These are phyloP conservation scores for Ceratotherium simum DNA, from an alignment of 2,113 vertebrate species.

Conservation along the genomic window DNA sequence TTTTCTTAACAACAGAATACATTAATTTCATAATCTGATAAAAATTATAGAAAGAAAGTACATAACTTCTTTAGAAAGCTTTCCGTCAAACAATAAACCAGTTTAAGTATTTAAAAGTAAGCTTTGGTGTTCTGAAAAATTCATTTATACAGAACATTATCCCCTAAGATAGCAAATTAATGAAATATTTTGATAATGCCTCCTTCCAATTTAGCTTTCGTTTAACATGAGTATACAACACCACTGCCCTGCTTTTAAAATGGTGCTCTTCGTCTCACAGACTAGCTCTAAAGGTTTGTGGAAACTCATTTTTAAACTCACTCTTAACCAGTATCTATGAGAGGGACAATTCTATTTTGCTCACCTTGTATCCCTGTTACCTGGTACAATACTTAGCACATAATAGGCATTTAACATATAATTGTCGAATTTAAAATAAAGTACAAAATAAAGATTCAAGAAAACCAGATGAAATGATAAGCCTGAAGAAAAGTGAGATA, in stretches of 20 bases:
- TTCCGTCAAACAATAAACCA: slow-evolving; percentile 44
- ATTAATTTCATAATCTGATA: background rate
- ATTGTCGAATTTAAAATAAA: slow-evolving; percentile 30
- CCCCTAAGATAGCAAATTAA: slow-evolving; percentile 33
- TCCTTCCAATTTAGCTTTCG: slow-evolving; percentile 56
- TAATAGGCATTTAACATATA: background rate
- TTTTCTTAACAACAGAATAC: background rate
- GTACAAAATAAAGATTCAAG: slow-evolving; percentile 1
- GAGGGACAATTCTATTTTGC: background rate
- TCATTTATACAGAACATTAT: slow-evolving; percentile 36
- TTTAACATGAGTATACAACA: background rate
- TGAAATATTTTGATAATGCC: slow-evolving; percentile 10
- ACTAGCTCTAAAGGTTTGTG: slow-evolving; percentile 32
- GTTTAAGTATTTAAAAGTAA: slow-evolving; percentile 47
- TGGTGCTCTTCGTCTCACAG: background rate
- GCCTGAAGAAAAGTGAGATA: background rate
- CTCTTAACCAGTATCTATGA: background rate
- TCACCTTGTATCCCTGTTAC: background rate
- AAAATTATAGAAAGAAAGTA: background rate
- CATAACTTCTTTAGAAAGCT: slow-evolving; percentile 8
- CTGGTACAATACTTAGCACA: background rate
- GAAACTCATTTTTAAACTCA: slow-evolving; percentile 55
- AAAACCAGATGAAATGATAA: background rate
- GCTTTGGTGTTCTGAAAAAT: slow-evolving; percentile 35
- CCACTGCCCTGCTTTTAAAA: slow-evolving; percentile 50